Evolutionary conservation across 2,113 vertebrate genomes (phyloP).

Genomic region (Hyperoodon ampullatus): DNA sequence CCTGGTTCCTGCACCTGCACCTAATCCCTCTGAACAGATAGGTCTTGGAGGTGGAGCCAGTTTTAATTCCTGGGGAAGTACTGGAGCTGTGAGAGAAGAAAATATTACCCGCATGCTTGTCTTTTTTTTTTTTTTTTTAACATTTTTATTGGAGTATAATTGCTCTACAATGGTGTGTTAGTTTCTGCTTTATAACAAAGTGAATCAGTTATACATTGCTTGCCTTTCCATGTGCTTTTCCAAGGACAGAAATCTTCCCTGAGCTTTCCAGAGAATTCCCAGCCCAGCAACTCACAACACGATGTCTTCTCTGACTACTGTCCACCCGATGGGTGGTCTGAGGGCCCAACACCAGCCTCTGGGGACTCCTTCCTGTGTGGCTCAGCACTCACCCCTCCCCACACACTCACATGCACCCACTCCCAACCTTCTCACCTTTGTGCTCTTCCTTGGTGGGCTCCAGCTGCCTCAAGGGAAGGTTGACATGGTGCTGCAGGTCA

Average conservation of each 20-base stretch:
- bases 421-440: not conserved
- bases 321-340: not conserved
- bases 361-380: not conserved
- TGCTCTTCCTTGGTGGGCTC: not conserved
- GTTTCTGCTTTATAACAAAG: too few species aligned
- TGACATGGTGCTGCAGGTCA: accelerated
- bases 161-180: too few species aligned
- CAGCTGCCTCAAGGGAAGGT: not conserved
- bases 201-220: too few species aligned
- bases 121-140: not conserved
- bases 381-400: not conserved
- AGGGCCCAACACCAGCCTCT: not conserved
- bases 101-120: not conserved
- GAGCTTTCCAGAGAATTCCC: not conserved
- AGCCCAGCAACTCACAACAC: not conserved
- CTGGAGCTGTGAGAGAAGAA: not conserved
- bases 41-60: not conserved
- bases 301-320: not conserved
- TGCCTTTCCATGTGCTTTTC: not conserved
- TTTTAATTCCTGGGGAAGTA: not conserved
- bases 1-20: not conserved
- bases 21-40: not conserved
- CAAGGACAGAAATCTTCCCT: not conserved
- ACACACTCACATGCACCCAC: not conserved
- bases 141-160: too few species aligned